A percentile compares a stretch with the other conserved stretches of the same genome.
phyloP scores from a whole-genome alignment of 2,888 invertebrate genomes.

The Antheraea assamensis region DNA sequence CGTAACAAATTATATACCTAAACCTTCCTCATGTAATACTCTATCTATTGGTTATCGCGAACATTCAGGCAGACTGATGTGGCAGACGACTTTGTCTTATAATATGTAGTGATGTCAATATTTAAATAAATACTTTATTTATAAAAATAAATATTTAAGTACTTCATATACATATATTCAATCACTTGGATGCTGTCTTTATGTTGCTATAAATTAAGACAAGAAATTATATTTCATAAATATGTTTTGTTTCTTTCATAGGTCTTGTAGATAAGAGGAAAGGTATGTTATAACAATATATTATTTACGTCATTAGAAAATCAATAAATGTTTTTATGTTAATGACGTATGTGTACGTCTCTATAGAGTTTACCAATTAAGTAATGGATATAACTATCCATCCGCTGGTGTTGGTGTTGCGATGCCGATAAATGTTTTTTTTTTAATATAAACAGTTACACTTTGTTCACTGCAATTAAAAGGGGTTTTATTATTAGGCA shows the following conservation, averaged over 20 bases:
- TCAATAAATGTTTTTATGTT: slow-evolving; percentile 14
- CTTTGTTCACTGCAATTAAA: background rate
- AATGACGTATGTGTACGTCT: slow-evolving; percentile 25
- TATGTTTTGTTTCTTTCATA: slow-evolving; percentile 40
- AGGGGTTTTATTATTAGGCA: background rate
- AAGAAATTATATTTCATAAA: background rate
- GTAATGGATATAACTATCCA: slow-evolving; percentile 32
- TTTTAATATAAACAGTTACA: background rate
- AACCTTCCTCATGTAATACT: too few species aligned
- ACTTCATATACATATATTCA: background rate
- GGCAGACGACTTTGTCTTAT: too few species aligned
- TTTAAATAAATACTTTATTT: background rate
- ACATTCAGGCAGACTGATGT: too few species aligned
- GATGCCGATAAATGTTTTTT: background rate
- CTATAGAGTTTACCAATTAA: slow-evolving; percentile 50
- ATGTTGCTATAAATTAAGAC: background rate
- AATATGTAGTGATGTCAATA: too few species aligned
- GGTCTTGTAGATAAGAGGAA: slow-evolving; percentile 46
- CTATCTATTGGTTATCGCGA: too few species aligned
- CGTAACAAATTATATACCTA: too few species aligned
- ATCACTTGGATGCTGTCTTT: background rate
- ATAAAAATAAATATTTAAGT: background rate
- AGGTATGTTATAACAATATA: slow-evolving; percentile 42
- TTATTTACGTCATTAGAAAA: background rate
- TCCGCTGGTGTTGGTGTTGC: background rate